Evolutionary conservation across 92 coral and sea anemone genomes (phyloP), one percentile per base, ranked within the genome.

Genomic region (Palythoa grandis): DNA sequence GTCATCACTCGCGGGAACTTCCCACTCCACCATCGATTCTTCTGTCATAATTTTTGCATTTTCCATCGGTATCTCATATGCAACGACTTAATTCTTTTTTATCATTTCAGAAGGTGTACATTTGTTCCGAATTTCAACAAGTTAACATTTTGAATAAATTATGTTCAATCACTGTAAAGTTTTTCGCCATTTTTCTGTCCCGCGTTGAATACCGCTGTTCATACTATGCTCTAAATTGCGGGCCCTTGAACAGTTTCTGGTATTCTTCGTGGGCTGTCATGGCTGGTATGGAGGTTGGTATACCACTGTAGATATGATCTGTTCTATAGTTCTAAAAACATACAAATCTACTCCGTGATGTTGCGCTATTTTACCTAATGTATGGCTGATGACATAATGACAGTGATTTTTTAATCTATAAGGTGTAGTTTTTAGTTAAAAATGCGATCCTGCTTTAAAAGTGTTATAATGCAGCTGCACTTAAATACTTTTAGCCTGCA

Each of bases 1-100:
- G 43, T 66, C 85, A 17, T 80, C 85, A 65, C 85, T 80, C 12
- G 85, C 74, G 73, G 85, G 85, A 29, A 80, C 24, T 57, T 78
- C 83, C 83, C 83, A 78, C 47, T 78, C 72, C 13, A 13, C 22
- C 72, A 20, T 60, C 12, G 29, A 19, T 22, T 66, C 74, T 48
- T 80, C 85, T 19, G 85, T 47, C 74, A 80, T 80, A 63, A 58
- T 66, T 52, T 80, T 22, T 80, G 74, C 39, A 67, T 65, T 68
- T 47, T 67, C 74, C 60, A 80, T 19, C 13, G 8, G 22, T 22
- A 52, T 76, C 65, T 23, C n/a, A 12, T 80, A 16, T 23, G 43
- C 54, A 61, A 60, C 37, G 19, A 40, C 38, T 52, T 20, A 52
- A 11, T 66, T 13, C 7, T 25, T 10, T 23, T 66, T 47, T 12